These are phyloP conservation scores for Erpobdella octoculata DNA, from an alignment of 2,888 invertebrate species.

Conservation along the genomic window DNA sequence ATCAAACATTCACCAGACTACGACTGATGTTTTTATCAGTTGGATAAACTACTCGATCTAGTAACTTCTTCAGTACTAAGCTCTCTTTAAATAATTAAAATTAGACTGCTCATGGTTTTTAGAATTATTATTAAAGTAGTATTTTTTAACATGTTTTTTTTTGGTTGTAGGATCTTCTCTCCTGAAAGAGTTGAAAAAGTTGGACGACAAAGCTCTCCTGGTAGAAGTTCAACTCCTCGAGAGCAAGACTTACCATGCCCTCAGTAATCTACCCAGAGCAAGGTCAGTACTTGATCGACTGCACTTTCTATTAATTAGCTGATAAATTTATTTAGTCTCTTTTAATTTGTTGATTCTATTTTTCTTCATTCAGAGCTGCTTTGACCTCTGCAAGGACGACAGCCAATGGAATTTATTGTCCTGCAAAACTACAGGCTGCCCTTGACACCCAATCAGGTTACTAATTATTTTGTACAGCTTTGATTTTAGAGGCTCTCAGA, in stretches of 20 bases:
- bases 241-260: slow-evolving; percentile 94
- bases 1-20: too few relatives aligned
- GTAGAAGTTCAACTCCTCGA: slow-evolving; percentile 96
- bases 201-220: slow-evolving; percentile 95
- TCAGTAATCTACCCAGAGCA: slow-evolving; percentile 84
- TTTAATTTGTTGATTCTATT: not conserved
- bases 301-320: not conserved
- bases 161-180: slow-evolving; percentile 61
- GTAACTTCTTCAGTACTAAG: too few relatives aligned
- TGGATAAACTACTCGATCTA: too few relatives aligned
- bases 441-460: slow-evolving; percentile 87
- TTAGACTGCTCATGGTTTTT: not conserved
- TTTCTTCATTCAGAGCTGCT: slow-evolving; percentile 64
- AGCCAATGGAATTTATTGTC: slow-evolving; percentile 97
- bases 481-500: not conserved
- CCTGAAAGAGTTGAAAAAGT: slow-evolving; percentile 88
- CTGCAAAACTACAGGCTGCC: slow-evolving; percentile 94
- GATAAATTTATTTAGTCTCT: not conserved
- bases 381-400: slow-evolving; percentile 97
- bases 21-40: too few relatives aligned
- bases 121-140: not conserved
- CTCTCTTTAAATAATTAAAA: not conserved
- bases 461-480: not conserved
- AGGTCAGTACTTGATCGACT: slow-evolving; percentile 39
- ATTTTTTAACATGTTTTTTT: not conserved